Base-by-base conservation (phyloP, 2,888 invertebrate species). In the Homarus gammarus region DNA sequence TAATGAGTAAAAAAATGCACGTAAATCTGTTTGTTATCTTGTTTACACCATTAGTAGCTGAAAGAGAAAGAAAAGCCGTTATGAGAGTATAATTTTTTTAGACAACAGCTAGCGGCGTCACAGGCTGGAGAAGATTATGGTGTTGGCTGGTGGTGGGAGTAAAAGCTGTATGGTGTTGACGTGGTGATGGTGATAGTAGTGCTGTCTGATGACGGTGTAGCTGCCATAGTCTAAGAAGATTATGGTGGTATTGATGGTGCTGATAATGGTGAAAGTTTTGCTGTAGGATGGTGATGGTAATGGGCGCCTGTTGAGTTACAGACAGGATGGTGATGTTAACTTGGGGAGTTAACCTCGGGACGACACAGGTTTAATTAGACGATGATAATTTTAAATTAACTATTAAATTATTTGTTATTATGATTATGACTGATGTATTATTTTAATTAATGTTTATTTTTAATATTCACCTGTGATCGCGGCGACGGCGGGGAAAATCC, bases 41-140 rank as follows among this genome's bases (percentile, higher is more conserved):
- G 51, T 64, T 27, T 61, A 3, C 56, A 81, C 81, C 61, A 81
- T 81, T 81, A 81, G 81, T 81, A 64, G 64, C 81, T 81, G 81
- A 81, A 81, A 81, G 27, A 81, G 61, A 81, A 81, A 81, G 27
- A 56, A 51, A 79, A 81, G 81, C 81, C 64, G n/a, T 64, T 8
- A 36, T 64, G 38, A 78, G n/a, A 56, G 22, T 36, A 61, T 79
- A 33, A 5, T 33, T 56, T n/a, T n/a, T n/a, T n/a, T n/a, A 44
- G 44, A n/a, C 12, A 73, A 22, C 22, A 40, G 36, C 8, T 6
- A n/a, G 40, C 27, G 40, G 10, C 75, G 6, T 10, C 75, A 75
- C 38, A 44, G 18, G n/a, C 12, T 40, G 44, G 75, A 75, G 44
- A 44, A 15, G 33, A n/a, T 81, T 40, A 10, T 31, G 40, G 31